A percentile compares a stretch with the other conserved stretches of the same genome.
Evolutionary conservation across 2,113 vertebrate genomes (phyloP).

Genomic region (Rattus norvegicus): DNA sequence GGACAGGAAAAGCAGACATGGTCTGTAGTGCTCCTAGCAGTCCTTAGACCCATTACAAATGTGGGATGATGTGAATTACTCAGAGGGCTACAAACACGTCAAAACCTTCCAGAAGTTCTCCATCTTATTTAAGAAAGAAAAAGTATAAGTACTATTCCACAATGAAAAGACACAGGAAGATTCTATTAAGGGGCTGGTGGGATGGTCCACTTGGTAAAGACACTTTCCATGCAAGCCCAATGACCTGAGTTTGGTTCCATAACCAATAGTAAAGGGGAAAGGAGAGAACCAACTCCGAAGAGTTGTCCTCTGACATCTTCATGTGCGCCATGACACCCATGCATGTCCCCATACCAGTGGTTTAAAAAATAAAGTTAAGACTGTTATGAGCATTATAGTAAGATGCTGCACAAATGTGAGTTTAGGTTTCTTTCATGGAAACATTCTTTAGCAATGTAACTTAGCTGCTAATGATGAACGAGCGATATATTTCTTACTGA

Average conservation of each 20-base stretch:
- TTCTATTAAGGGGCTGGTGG: not conserved
- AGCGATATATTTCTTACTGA: constrained; percentile 12
- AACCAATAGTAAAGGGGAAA: not conserved
- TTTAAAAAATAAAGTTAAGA: not conserved
- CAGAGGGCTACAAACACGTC: constrained; percentile 41
- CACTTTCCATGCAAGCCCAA: not conserved
- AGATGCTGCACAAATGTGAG: constrained; percentile 15
- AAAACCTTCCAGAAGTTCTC: constrained; percentile 37
- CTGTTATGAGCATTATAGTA: not conserved
- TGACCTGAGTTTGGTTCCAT: not conserved
- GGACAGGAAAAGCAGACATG: not conserved
- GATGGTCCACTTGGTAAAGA: not conserved
- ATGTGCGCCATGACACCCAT: not conserved
- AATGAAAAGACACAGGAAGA: constrained; percentile 27
- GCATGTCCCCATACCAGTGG: not conserved
- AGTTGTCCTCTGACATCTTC: not conserved
- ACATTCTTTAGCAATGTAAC: constrained; percentile 13
- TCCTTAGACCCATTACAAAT: not conserved
- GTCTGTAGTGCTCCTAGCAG: not conserved
- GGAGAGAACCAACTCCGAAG: not conserved
- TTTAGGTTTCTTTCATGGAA: constrained; percentile 50
- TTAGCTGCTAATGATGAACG: not conserved
- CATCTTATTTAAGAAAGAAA: constrained; percentile 29
- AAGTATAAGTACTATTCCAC: not conserved
- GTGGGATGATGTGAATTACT: constrained; percentile 44